Conservation (phyloP, 2,888 invertebrate species). For the Drosophila merina region DNA sequence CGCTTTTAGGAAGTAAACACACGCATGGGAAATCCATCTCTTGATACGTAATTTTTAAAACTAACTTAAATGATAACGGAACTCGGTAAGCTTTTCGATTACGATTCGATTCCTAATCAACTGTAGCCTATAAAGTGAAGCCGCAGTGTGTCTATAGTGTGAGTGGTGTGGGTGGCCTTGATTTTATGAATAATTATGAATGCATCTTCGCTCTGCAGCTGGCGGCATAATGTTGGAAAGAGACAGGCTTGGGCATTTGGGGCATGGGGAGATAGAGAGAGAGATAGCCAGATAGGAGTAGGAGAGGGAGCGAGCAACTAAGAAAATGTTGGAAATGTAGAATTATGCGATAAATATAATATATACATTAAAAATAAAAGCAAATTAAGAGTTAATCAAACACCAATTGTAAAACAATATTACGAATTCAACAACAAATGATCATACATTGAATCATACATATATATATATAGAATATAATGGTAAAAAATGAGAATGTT, state of each 20-base stretch:
- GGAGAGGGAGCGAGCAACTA: conserved; percentile 12
- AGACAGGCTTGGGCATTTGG: not conserved
- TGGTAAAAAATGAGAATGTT: conserved; percentile 43
- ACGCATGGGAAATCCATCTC: conserved; percentile 2
- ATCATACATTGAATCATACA: conserved; percentile 64
- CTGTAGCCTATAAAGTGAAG: conserved; percentile 18
- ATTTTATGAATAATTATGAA: conserved; percentile 15
- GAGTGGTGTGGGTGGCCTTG: conserved; percentile 9
- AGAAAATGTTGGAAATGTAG: conserved; percentile 17
- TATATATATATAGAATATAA: conserved; percentile 44
- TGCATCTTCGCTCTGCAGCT: conserved; percentile 36
- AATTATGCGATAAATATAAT: conserved; percentile 21
- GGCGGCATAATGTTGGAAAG: conserved; percentile 35
- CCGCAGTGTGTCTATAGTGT: conserved; percentile 21
- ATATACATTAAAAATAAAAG: conserved; percentile 37
- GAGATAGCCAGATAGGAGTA: not conserved
- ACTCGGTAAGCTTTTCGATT: not conserved
- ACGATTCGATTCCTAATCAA: not conserved
- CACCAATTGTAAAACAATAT: conserved; percentile 29
- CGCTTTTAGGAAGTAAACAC: conserved; percentile 18
- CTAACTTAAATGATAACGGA: conserved; percentile 36
- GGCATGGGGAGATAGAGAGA: not conserved
- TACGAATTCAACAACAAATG: conserved; percentile 49
- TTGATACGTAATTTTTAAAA: conserved; percentile 36
- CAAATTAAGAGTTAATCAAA: conserved; percentile 40